Conservation (phyloP, 2,113 vertebrate genomes). For the Lontra canadensis region DNA sequence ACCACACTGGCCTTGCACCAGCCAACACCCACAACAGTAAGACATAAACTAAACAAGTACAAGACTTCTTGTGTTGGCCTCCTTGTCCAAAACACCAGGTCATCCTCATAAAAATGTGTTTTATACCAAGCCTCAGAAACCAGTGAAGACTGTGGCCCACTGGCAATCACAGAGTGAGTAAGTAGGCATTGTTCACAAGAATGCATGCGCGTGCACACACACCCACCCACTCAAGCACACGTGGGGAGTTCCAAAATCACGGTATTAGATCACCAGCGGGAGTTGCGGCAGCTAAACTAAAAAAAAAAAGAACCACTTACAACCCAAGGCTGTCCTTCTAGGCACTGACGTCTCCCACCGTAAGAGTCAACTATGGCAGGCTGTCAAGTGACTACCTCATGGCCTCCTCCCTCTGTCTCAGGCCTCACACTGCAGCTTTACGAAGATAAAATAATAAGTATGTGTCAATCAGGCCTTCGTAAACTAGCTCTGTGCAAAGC, state of each 20-base stretch:
- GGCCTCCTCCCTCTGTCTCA: slow-evolving; percentile 16
- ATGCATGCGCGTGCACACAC: not conserved
- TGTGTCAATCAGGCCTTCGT: slow-evolving; percentile 32
- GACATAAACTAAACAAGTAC: not conserved
- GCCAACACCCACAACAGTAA: not conserved
- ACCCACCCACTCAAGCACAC: not conserved
- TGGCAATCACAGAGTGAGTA: not conserved
- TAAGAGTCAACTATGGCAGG: slow-evolving; percentile 50
- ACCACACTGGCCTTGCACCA: not conserved
- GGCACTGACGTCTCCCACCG: not conserved
- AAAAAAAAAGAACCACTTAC: slow-evolving; percentile 43
- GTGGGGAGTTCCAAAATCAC: slow-evolving; percentile 10
- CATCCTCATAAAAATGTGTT: not conserved
- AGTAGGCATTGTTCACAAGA: not conserved
- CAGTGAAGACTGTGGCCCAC: not conserved
- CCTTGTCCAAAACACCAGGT: not conserved
- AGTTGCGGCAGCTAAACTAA: slow-evolving; percentile 61
- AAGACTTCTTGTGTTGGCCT: not conserved
- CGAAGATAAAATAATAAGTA: slow-evolving; percentile 66
- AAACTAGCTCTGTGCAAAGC: slow-evolving; percentile 40
- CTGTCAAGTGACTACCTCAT: slow-evolving; percentile 63
- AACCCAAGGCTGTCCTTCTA: not conserved
- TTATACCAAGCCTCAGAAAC: slow-evolving; percentile 1
- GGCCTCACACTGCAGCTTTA: slow-evolving; percentile 47
- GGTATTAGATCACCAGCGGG: slow-evolving; percentile 28